Evolutionary conservation across 2,888 invertebrate species (phyloP), one percentile per base, ranked within the genome.

Genomic region (Sarcophaga carnaria): DNA sequence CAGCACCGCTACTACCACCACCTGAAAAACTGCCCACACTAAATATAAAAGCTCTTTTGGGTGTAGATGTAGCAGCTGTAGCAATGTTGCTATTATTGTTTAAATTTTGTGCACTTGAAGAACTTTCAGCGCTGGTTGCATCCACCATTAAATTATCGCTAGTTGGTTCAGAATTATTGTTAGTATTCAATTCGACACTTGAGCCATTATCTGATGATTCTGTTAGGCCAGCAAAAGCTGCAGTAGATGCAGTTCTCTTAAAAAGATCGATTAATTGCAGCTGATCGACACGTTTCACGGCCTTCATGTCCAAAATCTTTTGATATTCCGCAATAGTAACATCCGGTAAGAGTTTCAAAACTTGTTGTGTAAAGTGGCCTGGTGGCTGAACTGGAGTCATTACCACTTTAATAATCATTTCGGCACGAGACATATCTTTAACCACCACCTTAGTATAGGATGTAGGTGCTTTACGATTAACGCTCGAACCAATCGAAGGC

Each of bases 371-470:
- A 91, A 99, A 97, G 0, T 96, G 96, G 67, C 96, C 96, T 0
- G 96, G 94, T 25, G 96, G 96, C 89, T 98, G 97, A 4, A 92
- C 92, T 0, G 98, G 98, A 1, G 98, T 97, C 99, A 99, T 99
- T 0, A 99, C 98, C 49, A 99, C 95, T 94, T 99, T 99, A n/a
- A 99, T 94, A 62, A 99, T 97, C 98, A 99, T 99, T 93, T 99
- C 99, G 0, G 99, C 99, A 91, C 98, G 97, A 0, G 98, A 98
- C 98, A 99, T 99, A 59, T 99, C 94, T 96, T 95, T 95, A 10
- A 94, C 94, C 0, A 95, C 95, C 5, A 96, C 96, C 92, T 97
- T 97, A 0, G 96, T 96, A 88, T 96, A 98, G 87, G 97, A 97
- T 0, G 97, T 96, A 0, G 99, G 99, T 6, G 98, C 97, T 89